Conservation (phyloP, 2,797 vertebrate species). For the Catharus ustulatus region DNA sequence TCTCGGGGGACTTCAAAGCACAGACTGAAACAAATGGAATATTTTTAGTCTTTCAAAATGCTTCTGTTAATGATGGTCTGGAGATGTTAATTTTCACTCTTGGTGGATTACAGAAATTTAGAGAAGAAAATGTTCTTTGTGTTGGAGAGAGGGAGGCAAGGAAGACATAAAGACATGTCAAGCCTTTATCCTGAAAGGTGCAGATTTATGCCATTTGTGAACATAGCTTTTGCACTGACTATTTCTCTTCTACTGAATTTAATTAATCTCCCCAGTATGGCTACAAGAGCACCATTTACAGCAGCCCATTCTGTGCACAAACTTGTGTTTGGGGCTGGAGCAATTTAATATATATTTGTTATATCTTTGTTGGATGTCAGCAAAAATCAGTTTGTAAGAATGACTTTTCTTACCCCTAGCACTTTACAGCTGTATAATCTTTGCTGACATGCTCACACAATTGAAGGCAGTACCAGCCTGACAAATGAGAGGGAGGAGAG, state of each 20-base stretch:
- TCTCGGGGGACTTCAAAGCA: background rate
- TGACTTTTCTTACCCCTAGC: background rate
- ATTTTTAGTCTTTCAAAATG: background rate
- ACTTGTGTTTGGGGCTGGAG: background rate
- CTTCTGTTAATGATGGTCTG: background rate
- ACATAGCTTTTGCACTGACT: background rate
- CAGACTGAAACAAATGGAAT: background rate
- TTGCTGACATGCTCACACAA: background rate
- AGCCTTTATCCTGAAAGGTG: background rate
- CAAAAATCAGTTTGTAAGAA: background rate
- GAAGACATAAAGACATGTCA: background rate
- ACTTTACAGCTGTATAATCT: background rate
- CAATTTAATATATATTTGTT: background rate
- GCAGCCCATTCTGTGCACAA: background rate
- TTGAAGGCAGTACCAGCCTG: background rate
- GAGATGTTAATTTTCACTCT: background rate
- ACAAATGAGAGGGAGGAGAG: background rate
- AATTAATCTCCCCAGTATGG: background rate
- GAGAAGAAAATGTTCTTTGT: background rate
- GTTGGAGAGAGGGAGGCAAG: background rate
- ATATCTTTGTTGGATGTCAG: background rate
- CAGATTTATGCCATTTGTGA: background rate
- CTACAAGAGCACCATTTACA: background rate
- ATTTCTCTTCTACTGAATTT: background rate
- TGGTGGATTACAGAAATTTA: background rate